Conservation (phyloP, 2,113 vertebrate genomes). For the Bubo blakistoni region DNA sequence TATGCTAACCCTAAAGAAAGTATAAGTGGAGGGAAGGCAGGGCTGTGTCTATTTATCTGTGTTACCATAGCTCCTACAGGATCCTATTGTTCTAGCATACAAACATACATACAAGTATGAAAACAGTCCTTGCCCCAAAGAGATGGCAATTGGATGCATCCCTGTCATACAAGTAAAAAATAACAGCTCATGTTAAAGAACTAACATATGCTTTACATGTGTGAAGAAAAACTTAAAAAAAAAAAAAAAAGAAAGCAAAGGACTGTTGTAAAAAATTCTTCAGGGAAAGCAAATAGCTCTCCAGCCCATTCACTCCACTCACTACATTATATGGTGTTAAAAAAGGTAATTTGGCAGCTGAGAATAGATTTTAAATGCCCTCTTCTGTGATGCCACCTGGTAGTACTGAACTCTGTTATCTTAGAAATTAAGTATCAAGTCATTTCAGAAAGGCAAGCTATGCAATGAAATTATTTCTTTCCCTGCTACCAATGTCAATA, state of each 20-base stretch:
- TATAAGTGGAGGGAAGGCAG: not conserved
- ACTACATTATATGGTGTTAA: not conserved
- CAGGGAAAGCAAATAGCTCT: not conserved
- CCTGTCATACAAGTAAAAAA: not conserved
- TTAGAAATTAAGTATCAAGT: not conserved
- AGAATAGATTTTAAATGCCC: not conserved
- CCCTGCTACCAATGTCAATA: not conserved
- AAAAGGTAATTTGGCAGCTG: not conserved
- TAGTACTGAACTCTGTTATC: not conserved
- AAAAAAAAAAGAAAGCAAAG: not conserved
- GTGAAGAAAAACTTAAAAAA: not conserved
- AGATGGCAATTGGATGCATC: not conserved
- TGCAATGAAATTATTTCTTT: not conserved
- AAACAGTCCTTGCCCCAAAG: not conserved
- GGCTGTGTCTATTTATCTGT: not conserved
- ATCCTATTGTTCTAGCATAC: not conserved
- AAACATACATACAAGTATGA: not conserved
- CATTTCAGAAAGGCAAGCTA: not conserved
- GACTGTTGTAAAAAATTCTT: not conserved
- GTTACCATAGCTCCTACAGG: not conserved
- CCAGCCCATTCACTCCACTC: not conserved
- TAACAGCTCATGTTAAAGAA: not conserved
- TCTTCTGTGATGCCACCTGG: not conserved
- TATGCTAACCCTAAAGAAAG: not conserved
- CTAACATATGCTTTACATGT: not conserved